Evolutionary conservation across 2,113 vertebrate species (phyloP), one percentile per base, ranked within the genome.

Genomic region (Platysternon megacephalum): DNA sequence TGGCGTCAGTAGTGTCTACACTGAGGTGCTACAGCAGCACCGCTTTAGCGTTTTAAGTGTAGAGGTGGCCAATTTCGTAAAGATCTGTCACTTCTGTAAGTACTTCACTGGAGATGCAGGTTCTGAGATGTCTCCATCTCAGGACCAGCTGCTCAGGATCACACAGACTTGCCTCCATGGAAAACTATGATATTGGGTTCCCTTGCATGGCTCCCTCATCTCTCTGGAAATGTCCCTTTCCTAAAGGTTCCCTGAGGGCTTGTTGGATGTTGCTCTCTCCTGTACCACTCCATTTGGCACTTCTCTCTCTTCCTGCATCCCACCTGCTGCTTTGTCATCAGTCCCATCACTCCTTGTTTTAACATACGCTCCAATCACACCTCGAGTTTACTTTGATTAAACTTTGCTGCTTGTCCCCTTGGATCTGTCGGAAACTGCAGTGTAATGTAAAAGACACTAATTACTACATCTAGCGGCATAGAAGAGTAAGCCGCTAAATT

Each of bases 381-480:
- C 0, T 5, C 39, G 3, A 42, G 81, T 93, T 90, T 96, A n/a
- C 93, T 98, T 93, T 95, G 93, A 93, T 88, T 91, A 96, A 85
- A 76, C 93, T 35, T 90, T 95, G 90, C 94, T 95, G 78, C 95
- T 97, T 97, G 84, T 95, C 96, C 90, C 93, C 94, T 97, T 88
- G 92, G 94, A 94, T 97, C 96, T 96, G 96, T 87, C 84, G 88
- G 87, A 96, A 96, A 97, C 94, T 94, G 96, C 94, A 93, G 94
- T 97, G 95, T 94, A 95, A 95, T 97, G 96, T 95, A 95, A 95
- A 98, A 97, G 86, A 96, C 87, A 58, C 90, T 97, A 93, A 98
- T 98, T 97, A 94, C 91, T 93, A 93, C 90, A 84, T 92, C 94
- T 98, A 98, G 98, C 65, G 32, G 90, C 97, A 97, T 97, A 97